Evolutionary conservation across 2,113 vertebrate genomes (phyloP), one percentile per base, ranked within the genome.

Genomic region (Prochilodus magdalenae): DNA sequence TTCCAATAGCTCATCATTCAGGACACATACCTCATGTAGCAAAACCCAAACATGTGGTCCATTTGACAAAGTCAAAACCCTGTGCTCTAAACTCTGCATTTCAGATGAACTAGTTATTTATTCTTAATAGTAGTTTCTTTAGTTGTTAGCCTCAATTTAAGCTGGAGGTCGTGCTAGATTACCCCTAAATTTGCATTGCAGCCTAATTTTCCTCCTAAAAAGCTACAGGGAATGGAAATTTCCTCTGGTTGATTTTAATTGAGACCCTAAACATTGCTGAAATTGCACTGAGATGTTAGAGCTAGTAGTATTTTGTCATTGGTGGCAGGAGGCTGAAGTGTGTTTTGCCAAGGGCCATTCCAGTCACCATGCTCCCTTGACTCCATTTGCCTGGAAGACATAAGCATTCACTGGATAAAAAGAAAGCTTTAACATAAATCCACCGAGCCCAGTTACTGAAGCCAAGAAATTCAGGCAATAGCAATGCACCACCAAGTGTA

Each of bases 131-230:
- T 24, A 76, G 47, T 8, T 60, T 51, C 16, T 51, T 16, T 65
- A 62, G 36, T 40, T 27, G 14, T 62, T 76, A 66, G 29, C 44
- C 60, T 66, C 30, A 20, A 30, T 66, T 65, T 66, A 22, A 51
- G 63, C 20, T 47, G 4, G 20, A 51, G 22, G 53, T 20, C n/a
- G 53, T 22, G 53, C 53, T 57, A 33, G 44, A 66, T 66, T 53
- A 77, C n/a, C 44, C 11, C n/a, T 51, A 27, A 26, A 51, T 77
- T 77, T 77, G 75, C 27, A 51, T 66, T 77, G 59, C 44, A 51
- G 60, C 18, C 44, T 44, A 20, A 66, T 77, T 65, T 77, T 65
- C 59, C 7, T 10, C 44, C 24, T 27, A 44, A n/a, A 77, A 30
- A 57, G 75, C 75, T 66, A 29, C 40, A 65, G 40, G 65, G 44